Conservation (phyloP, 2,888 invertebrate genomes). For the Lissocephala sabroskyi region DNA sequence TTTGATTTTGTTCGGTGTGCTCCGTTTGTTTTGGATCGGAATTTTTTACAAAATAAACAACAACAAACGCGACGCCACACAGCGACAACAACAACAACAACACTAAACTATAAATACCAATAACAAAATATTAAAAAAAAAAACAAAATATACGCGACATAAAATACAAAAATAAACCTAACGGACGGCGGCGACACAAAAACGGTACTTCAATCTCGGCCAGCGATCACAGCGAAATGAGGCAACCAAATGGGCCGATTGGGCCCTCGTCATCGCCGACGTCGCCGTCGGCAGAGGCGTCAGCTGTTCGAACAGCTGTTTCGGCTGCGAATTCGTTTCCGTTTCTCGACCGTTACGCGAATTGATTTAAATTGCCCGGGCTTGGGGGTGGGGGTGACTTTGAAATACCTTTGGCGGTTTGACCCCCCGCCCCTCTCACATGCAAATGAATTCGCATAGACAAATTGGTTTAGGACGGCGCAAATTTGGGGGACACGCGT, state of each 20-base stretch:
- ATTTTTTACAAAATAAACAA: conserved; percentile 18
- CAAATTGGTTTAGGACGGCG: too few species aligned
- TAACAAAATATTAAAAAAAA: conserved; percentile 43
- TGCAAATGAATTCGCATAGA: too few species aligned
- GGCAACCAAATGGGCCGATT: too few species aligned
- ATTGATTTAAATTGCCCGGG: conserved; percentile 42
- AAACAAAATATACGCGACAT: conserved; percentile 46
- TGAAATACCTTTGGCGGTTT: conserved; percentile 26
- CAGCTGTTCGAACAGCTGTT: background rate
- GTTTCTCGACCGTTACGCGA: conserved; percentile 8
- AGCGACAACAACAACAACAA: conserved; percentile 23
- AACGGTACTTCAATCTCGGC: conserved; percentile 8
- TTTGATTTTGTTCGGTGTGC: too few species aligned
- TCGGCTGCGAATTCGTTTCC: background rate
- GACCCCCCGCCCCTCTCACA: conserved; percentile 16
- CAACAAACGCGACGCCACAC: conserved; percentile 19
- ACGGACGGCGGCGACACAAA: conserved; percentile 17
- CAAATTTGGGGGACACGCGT: too few species aligned
- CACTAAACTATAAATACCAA: conserved; percentile 51
- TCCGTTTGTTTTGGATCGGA: conserved; percentile 8
- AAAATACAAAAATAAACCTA: conserved; percentile 49
- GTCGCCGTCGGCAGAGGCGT: too few species aligned
- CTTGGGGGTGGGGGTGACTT: conserved; percentile 8
- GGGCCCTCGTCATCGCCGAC: too few species aligned
- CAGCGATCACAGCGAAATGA: conserved; percentile 13